Percentiles rank a stretch among this genome's conserved stretches.
phyloP scores from a whole-genome alignment of 2,797 vertebrate species.

The Percopsis omiscomaycus region DNA sequence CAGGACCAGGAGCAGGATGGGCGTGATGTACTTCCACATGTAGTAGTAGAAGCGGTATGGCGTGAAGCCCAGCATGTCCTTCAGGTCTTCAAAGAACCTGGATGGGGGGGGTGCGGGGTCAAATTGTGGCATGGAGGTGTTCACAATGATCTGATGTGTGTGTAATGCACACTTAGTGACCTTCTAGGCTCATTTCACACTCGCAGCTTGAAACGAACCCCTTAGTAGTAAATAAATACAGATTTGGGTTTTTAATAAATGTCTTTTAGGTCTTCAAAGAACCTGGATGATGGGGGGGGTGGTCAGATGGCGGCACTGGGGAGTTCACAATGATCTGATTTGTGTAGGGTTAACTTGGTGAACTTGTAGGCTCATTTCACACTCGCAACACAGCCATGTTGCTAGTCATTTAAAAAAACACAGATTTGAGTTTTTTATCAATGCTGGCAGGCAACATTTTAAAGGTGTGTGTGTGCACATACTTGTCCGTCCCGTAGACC shows the following conservation, averaged over 20 bases:
- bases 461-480: slow-evolving; percentile 46
- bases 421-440: too few species aligned
- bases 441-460: too few species aligned
- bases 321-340: slow-evolving; percentile 28
- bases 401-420: too few species aligned
- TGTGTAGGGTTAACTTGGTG: slow-evolving; percentile 3
- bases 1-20: slow-evolving; percentile 84
- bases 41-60: slow-evolving; percentile 94
- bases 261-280: slow-evolving; percentile 95
- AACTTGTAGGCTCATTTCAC: neutral
- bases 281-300: slow-evolving; percentile 68
- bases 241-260: slow-evolving; percentile 61
- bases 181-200: neutral
- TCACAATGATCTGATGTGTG: slow-evolving; percentile 19
- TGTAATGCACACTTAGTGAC: slow-evolving; percentile 4
- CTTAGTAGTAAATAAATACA: too few species aligned
- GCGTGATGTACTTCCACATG: slow-evolving; percentile 97
- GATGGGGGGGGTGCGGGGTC: slow-evolving; percentile 17
- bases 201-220: too few species aligned
- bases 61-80: slow-evolving; percentile 94
- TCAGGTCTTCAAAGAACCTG: slow-evolving; percentile 95
- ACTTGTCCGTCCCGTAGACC: slow-evolving; percentile 95
- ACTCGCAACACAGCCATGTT: too few species aligned
- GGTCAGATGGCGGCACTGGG: slow-evolving; percentile 13
- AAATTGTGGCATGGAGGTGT: slow-evolving; percentile 23